Base-by-base conservation (phyloP, 2,888 invertebrate genomes). In the Allacma fusca region DNA sequence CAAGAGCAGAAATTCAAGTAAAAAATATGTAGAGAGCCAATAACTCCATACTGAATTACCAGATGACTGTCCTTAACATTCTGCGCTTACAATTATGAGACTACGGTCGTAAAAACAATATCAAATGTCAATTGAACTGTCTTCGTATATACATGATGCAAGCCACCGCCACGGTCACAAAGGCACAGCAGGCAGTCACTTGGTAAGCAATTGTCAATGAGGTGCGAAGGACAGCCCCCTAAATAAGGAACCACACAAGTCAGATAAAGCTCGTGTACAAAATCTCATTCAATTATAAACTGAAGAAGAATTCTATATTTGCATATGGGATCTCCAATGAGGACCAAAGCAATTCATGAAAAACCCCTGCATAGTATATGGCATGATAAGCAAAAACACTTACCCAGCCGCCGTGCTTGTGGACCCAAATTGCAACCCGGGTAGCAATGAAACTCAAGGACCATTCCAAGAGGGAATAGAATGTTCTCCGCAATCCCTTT, bases 321-420 rank as follows among this genome's bases (percentile, higher is more conserved):
- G 43, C n/a, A n/a, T n/a, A n/a, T n/a, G n/a, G n/a, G n/a, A n/a
- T n/a, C n/a, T n/a, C n/a, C n/a, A n/a, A n/a, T n/a, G n/a, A n/a
- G n/a, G n/a, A n/a, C n/a, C n/a, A n/a, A n/a, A n/a, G n/a, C n/a
- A n/a, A n/a, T n/a, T n/a, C n/a, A n/a, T n/a, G n/a, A n/a, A n/a
- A n/a, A n/a, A n/a, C n/a, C n/a, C n/a, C n/a, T n/a, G n/a, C n/a
- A n/a, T n/a, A n/a, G n/a, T n/a, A n/a, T n/a, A n/a, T n/a, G n/a
- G n/a, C n/a, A n/a, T n/a, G n/a, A n/a, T n/a, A n/a, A n/a, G n/a
- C n/a, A n/a, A n/a, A n/a, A n/a, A 50, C n/a, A 50, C 88, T 87
- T 82, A 90, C 90, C 90, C 90, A 90, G 83, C 90, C 90, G 0
- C 90, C 90, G 83, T 89, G 89, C 77, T 87, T 85, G 69, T 89